A percentile compares a stretch with the other conserved stretches of the same genome.
Evolutionary conservation across 2,888 invertebrate species (phyloP).

Genomic region (Apamea crenata): DNA sequence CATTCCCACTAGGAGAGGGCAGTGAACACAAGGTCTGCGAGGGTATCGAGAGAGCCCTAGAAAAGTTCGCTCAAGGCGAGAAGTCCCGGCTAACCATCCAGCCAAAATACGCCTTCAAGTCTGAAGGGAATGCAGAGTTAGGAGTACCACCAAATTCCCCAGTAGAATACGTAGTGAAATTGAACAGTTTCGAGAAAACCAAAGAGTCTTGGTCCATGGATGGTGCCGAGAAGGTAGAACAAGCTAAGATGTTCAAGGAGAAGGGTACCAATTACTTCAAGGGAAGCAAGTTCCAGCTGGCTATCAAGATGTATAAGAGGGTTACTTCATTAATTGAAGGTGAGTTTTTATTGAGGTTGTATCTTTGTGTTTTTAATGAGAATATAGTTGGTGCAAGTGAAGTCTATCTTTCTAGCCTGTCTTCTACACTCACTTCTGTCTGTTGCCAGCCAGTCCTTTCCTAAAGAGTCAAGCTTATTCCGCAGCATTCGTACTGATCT

Average conservation of each 20-base stretch:
- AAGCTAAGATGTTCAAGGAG: constrained; percentile 95
- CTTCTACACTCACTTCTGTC: neutral
- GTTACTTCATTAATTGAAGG: constrained; percentile 91
- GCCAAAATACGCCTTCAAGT: constrained; percentile 95
- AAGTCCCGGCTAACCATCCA: constrained; percentile 93
- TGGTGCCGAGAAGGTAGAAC: constrained; percentile 94
- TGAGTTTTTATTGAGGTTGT: constrained; percentile 64
- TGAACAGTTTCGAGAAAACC: constrained; percentile 95
- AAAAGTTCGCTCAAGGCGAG: constrained; percentile 95
- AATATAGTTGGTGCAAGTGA: neutral
- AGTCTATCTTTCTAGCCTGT: neutral
- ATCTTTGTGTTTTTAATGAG: neutral
- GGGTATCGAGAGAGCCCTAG: constrained; percentile 95
- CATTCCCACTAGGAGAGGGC: constrained; percentile 97
- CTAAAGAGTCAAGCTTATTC: neutral
- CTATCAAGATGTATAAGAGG: constrained; percentile 96
- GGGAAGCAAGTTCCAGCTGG: constrained; percentile 93
- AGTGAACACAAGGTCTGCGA: constrained; percentile 93
- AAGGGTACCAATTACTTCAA: constrained; percentile 98
- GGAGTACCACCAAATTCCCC: constrained; percentile 94
- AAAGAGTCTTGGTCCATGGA: constrained; percentile 96
- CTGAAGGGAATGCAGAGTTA: constrained; percentile 92
- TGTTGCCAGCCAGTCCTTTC: neutral
- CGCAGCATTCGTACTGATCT: neutral
- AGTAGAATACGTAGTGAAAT: constrained; percentile 95